These are phyloP conservation scores for Tragopan temminckii DNA, from an alignment of 2,797 vertebrate genomes.

Conservation along the genomic window DNA sequence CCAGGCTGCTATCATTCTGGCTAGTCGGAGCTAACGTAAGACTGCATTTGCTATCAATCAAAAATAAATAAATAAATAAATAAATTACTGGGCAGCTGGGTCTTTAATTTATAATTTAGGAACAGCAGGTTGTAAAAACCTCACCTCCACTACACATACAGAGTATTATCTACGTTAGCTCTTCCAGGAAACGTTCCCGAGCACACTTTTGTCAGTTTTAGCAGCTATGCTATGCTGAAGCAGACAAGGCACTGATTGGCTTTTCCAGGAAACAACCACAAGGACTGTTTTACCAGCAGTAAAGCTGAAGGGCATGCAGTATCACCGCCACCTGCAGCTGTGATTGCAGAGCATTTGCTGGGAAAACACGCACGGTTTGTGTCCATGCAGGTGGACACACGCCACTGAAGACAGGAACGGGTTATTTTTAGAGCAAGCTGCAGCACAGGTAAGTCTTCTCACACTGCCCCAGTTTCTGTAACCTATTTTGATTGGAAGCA, in stretches of 20 bases:
- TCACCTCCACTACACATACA: neutral
- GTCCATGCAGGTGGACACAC: neutral
- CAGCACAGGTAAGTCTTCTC: neutral
- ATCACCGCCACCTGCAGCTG: neutral
- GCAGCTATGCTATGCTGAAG: neutral
- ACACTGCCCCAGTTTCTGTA: neutral
- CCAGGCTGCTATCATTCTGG: neutral
- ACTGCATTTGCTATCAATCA: neutral
- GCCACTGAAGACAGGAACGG: neutral
- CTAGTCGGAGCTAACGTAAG: neutral
- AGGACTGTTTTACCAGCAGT: neutral
- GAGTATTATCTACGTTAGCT: fast-evolving
- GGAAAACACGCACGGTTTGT: neutral
- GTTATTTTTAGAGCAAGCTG: neutral
- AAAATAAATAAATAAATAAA: too few species aligned
- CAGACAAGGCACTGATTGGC: neutral
- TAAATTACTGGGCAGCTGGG: neutral
- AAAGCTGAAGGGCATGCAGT: neutral
- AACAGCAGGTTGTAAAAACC: neutral
- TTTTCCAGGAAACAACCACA: slow-evolving; percentile 29
- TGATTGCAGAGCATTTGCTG: neutral
- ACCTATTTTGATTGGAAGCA: neutral
- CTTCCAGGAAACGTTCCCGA: neutral
- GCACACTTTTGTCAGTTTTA: fast-evolving
- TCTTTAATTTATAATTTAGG: neutral